Evolutionary conservation across 2,113 vertebrate species (phyloP).

Genomic region (Megalops atlanticus): DNA sequence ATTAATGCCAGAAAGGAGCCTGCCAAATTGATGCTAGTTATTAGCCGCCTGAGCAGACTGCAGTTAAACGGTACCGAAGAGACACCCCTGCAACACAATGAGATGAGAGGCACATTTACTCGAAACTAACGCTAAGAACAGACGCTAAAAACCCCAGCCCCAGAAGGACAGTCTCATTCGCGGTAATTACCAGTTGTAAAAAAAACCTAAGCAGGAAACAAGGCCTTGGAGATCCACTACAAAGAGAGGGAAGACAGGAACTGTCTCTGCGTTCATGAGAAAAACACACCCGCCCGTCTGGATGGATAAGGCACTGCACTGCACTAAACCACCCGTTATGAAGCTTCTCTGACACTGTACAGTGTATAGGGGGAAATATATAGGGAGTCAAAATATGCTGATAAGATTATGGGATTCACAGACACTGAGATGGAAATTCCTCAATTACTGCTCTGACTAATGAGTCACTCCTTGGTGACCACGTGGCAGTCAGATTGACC

Average conservation of each 20-base stretch:
- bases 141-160: neutral
- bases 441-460: too few species aligned
- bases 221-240: too few species aligned
- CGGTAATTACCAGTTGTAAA: neutral
- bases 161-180: neutral
- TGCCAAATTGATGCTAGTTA: too few species aligned
- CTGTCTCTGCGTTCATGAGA: neutral
- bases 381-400: too few species aligned
- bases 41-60: neutral
- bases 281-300: too few species aligned
- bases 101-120: neutral
- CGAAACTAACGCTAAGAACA: neutral
- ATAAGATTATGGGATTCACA: too few species aligned
- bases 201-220: neutral
- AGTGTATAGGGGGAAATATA: neutral
- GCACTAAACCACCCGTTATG: too few species aligned
- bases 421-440: too few species aligned
- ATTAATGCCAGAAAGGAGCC: too few species aligned
- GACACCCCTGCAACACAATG: neutral
- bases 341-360: too few species aligned
- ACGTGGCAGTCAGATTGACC: neutral
- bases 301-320: too few species aligned
- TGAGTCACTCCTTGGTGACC: too few species aligned
- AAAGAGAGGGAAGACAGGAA: slow-evolving; percentile 5
- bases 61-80: neutral